A percentile compares a stretch with the other conserved stretches of the same genome.
These are phyloP conservation scores for Psittacara wagleri DNA, from an alignment of 2,113 vertebrate species.

Conservation along the genomic window DNA sequence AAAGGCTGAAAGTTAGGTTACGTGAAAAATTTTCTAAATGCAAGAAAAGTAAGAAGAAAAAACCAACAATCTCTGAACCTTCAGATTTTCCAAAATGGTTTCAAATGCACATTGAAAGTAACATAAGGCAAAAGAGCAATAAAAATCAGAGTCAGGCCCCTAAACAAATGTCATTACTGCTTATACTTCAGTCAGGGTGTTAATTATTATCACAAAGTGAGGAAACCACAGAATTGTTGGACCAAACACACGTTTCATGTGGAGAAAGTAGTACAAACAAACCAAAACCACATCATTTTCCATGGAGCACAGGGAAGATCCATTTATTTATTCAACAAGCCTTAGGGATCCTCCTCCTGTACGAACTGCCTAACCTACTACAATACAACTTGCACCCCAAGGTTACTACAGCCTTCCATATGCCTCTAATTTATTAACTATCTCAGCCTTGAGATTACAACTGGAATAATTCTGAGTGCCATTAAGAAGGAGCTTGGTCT, in stretches of 20 bases:
- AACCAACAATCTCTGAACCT: not conserved
- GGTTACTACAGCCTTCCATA: not conserved
- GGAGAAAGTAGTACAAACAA: conserved; percentile 60
- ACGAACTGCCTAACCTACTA: conserved; percentile 26
- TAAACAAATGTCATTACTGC: conserved; percentile 52
- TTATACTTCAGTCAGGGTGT: conserved; percentile 54
- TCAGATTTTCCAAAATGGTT: not conserved
- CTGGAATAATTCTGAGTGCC: not conserved
- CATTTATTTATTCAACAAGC: conserved; percentile 32
- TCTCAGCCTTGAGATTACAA: not conserved
- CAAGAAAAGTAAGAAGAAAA: not conserved
- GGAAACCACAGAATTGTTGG: conserved; percentile 64
- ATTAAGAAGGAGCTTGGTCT: not conserved
- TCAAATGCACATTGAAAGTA: not conserved
- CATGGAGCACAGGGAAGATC: not conserved
- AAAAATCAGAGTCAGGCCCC: conserved; percentile 44
- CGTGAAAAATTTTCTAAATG: not conserved
- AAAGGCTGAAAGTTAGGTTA: not conserved
- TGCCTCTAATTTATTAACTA: conserved; percentile 8
- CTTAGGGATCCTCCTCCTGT: conserved; percentile 11
- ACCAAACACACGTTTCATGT: conserved; percentile 52
- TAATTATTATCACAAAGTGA: conserved; percentile 69
- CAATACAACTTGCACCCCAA: not conserved
- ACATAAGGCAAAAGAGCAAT: conserved; percentile 21
- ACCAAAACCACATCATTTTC: conserved; percentile 55